phyloP scores from a whole-genome alignment of 2,797 vertebrate species.

The Acanthiza pusilla region DNA sequence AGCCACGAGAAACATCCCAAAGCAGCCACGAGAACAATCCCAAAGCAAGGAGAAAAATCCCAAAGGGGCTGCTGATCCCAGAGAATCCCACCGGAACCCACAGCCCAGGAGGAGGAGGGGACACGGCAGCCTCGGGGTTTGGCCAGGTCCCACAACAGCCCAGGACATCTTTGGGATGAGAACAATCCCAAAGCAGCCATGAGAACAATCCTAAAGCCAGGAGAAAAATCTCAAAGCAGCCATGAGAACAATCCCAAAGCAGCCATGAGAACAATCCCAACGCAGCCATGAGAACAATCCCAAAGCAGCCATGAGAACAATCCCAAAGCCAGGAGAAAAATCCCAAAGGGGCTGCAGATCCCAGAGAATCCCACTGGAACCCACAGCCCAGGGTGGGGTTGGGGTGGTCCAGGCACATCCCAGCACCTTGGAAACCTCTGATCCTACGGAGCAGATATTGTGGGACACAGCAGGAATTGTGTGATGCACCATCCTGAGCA shows the following conservation, averaged over 20 bases:
- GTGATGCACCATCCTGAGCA: neutral
- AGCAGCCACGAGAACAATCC: too few species aligned
- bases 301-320: neutral
- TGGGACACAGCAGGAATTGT: too few species aligned
- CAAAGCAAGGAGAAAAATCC: neutral
- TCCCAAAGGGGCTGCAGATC: neutral
- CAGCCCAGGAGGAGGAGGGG: neutral
- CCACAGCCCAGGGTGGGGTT: neutral
- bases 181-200: too few species aligned
- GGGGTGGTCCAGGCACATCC: rapidly evolving
- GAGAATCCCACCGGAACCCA: too few species aligned
- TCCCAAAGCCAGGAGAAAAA: neutral
- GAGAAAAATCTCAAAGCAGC: too few species aligned
- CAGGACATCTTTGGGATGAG: neutral
- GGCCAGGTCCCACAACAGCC: neutral
- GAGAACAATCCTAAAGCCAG: too few species aligned
- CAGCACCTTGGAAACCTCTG: neutral
- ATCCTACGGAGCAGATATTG: rapidly evolving
- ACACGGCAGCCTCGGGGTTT: neutral
- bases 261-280: neutral
- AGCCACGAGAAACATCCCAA: too few species aligned
- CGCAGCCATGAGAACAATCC: too few species aligned
- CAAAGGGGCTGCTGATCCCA: too few species aligned
- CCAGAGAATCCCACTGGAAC: neutral
- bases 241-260: too few species aligned